These are phyloP conservation scores for Euplexia lucipara DNA, from an alignment of 2,888 invertebrate species.

Conservation along the genomic window DNA sequence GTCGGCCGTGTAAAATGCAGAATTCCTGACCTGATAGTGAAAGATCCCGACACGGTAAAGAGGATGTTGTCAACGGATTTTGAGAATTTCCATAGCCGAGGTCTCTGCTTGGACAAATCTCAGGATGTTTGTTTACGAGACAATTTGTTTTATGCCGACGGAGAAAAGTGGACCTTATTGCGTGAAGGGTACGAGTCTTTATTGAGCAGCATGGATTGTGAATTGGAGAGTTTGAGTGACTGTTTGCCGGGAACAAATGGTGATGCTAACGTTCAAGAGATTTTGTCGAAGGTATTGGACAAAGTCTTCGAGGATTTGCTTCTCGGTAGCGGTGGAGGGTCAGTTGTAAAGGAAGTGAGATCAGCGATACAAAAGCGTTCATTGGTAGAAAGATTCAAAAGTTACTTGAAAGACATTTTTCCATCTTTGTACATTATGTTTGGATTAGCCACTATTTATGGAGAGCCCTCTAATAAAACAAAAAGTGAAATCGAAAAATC, in stretches of 20 bases:
- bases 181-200: conserved; percentile 81
- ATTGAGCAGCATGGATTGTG: conserved; percentile 76
- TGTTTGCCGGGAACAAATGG: conserved; percentile 89
- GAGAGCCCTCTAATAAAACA: conserved; percentile 74
- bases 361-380: conserved; percentile 75
- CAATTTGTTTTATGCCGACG: conserved; percentile 89
- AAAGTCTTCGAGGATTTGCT: conserved; percentile 85
- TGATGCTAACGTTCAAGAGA: conserved; percentile 87
- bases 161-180: conserved; percentile 87
- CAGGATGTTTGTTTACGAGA: conserved; percentile 90
- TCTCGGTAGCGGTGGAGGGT: conserved; percentile 75
- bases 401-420: conserved; percentile 84
- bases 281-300: conserved; percentile 88
- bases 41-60: conserved; percentile 85
- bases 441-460: conserved; percentile 75
- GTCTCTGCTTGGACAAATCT: conserved; percentile 88
- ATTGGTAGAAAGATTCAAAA: conserved; percentile 78
- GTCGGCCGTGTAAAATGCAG: conserved; percentile 85
- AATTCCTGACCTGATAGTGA: conserved; percentile 86
- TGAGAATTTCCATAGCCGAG: conserved; percentile 87
- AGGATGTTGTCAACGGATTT: conserved; percentile 87
- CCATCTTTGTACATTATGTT: conserved; percentile 83
- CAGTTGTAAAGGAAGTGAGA: conserved; percentile 77
- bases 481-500: conserved; percentile 72
- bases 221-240: conserved; percentile 84